phyloP scores from a whole-genome alignment of 2,797 vertebrate genomes.

The Sebastes matsubarae region DNA sequence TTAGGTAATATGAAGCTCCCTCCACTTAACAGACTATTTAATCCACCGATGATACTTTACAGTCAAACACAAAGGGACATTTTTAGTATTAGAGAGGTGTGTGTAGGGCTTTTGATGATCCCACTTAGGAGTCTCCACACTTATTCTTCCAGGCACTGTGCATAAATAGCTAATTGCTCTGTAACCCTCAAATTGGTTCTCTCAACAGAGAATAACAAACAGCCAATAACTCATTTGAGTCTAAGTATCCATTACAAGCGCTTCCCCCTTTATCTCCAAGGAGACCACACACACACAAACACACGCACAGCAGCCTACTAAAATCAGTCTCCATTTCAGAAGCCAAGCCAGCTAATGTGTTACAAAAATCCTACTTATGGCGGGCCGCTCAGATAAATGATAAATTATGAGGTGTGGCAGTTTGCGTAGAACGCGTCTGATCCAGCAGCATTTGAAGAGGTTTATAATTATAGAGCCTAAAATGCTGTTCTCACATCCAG shows the following conservation, averaged over 20 bases:
- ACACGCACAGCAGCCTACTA: conserved; percentile 13
- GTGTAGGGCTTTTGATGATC: conserved; percentile 24
- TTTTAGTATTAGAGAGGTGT: conserved; percentile 10
- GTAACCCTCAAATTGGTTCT: conserved; percentile 70
- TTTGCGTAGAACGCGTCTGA: background rate
- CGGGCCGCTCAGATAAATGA: conserved; percentile 3
- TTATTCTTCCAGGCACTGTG: conserved; percentile 32
- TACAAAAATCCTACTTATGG: conserved; percentile 21
- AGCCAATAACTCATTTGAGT: conserved; percentile 64
- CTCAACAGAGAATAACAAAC: conserved; percentile 73
- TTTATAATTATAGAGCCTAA: background rate
- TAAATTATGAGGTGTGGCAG: conserved; percentile 4
- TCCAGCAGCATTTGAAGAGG: background rate
- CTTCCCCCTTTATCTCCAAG: conserved; percentile 48
- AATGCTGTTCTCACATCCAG: background rate
- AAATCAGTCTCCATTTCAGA: conserved; percentile 14
- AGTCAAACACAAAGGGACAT: conserved; percentile 27
- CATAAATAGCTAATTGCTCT: conserved; percentile 72
- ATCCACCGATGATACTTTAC: conserved; percentile 43
- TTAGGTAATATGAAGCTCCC: conserved; percentile 38
- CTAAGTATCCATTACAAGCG: conserved; percentile 58
- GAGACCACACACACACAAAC: conserved; percentile 31
- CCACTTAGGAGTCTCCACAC: conserved; percentile 33
- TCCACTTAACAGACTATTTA: conserved; percentile 44
- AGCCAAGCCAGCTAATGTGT: conserved; percentile 23